Evolutionary conservation across 2,888 invertebrate species (phyloP).

Genomic region (Nephrotoma guestfalica): DNA sequence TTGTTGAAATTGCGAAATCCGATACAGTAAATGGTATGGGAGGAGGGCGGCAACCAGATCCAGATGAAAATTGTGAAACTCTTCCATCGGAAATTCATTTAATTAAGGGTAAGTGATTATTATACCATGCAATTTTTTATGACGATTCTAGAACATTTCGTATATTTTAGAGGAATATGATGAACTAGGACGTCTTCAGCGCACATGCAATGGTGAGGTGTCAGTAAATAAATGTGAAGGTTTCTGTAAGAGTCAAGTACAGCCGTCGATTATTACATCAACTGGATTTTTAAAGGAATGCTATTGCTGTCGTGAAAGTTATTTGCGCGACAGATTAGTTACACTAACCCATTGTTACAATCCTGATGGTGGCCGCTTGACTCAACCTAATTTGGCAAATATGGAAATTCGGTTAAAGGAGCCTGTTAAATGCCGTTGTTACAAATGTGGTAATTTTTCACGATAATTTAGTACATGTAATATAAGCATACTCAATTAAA

Average conservation of each 20-base stretch:
- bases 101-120: constrained; percentile 44
- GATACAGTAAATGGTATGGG: background rate
- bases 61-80: constrained; percentile 71
- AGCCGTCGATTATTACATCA: constrained; percentile 76
- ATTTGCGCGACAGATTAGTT: constrained; percentile 63
- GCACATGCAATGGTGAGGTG: constrained; percentile 82
- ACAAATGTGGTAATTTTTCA: constrained; percentile 75
- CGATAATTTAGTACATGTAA: constrained; percentile 34
- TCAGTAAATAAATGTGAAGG: constrained; percentile 90
- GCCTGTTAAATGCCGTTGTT: constrained; percentile 82
- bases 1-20: background rate
- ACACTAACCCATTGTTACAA: constrained; percentile 76
- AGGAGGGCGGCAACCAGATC: background rate
- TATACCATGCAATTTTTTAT: background rate
- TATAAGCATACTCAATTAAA: no score
- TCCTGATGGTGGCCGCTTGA: constrained; percentile 69
- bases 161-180: constrained; percentile 60
- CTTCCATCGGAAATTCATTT: constrained; percentile 74
- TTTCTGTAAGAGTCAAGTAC: constrained; percentile 79
- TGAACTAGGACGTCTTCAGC: constrained; percentile 61
- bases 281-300: constrained; percentile 91
- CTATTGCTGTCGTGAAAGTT: constrained; percentile 81
- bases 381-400: constrained; percentile 48
- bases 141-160: background rate
- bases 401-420: constrained; percentile 77